Evolutionary conservation across 2,113 vertebrate genomes (phyloP), one percentile per base, ranked within the genome.

Genomic region (Anhinga anhinga): DNA sequence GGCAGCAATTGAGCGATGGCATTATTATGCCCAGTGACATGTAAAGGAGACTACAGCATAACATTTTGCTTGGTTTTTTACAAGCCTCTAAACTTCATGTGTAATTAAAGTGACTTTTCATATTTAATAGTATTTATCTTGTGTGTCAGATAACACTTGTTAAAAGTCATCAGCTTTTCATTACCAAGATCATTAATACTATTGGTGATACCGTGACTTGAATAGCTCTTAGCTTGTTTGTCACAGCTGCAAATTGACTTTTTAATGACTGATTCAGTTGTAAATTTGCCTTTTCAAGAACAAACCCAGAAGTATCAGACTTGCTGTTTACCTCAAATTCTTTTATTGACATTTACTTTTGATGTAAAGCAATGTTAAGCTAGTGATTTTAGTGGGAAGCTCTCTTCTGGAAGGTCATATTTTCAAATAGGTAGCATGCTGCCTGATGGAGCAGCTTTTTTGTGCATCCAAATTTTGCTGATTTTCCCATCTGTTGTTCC

Each of bases 91-190:
- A 67, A 62, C 50, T 77, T 82, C 59, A 15, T 34, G 3, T 61
- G 49, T 91, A 92, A 97, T 94, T 96, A 95, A 89, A 95, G 49
- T 84, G 88, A 67, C 67, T 95, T 97, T 59, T 95, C 84, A 92
- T 94, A 95, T 96, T 97, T 96, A 93, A 95, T 82, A 86, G 59
- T 82, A 91, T 96, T 96, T 95, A 89, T 73, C 77, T 95, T 93
- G 56, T 85, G 82, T 93, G 81, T 94, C 89, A 96, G 91, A 89
- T 93, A 96, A 93, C 77, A 81, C 82, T 95, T 94, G 82, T 95
- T 97, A 94, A 91, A 95, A 97, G 88, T 83, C 93, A 96, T 92
- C 88, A 94, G 63, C 70, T 94, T 94, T 96, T 95, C 70, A 87
- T 97, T 96, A 97, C 62, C 20, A 34, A 82, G 81, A 86, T 94